These are phyloP conservation scores for Monodelphis domestica DNA, from an alignment of 2,797 vertebrate genomes.

Conservation along the genomic window DNA sequence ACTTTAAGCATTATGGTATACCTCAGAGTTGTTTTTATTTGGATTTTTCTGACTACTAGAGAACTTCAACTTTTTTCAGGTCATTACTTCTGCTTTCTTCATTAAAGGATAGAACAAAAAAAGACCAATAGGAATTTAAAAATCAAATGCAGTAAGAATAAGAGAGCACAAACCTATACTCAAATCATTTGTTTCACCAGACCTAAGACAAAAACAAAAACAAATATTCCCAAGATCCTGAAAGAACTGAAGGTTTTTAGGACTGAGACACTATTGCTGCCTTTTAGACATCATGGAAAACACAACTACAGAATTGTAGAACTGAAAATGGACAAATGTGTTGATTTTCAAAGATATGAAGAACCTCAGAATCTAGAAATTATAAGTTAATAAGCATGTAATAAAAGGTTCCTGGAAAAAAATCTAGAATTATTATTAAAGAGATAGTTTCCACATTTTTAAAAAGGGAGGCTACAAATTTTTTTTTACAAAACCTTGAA, in stretches of 20 bases:
- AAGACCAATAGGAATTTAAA: neutral
- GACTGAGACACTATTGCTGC: neutral
- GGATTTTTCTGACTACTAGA: neutral
- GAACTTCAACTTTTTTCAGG: neutral
- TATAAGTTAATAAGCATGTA: neutral
- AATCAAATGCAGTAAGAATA: neutral
- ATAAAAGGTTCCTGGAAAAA: neutral
- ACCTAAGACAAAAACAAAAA: neutral
- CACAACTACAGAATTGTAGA: neutral
- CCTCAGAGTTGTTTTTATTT: neutral
- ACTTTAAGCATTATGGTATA: neutral
- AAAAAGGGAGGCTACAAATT: neutral
- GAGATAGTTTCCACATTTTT: neutral
- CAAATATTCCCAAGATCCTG: neutral
- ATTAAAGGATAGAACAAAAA: neutral
- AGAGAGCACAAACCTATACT: neutral
- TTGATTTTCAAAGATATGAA: neutral
- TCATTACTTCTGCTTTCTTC: neutral
- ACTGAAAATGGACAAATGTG: neutral
- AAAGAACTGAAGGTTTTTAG: neutral
- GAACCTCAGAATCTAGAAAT: neutral
- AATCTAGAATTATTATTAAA: neutral
- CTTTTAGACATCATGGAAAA: neutral
- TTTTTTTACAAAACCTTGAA: neutral
- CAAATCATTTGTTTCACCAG: neutral